phyloP scores from a whole-genome alignment of 1,140 invertebrate genomes.

The Conopomorpha cramerella region DNA sequence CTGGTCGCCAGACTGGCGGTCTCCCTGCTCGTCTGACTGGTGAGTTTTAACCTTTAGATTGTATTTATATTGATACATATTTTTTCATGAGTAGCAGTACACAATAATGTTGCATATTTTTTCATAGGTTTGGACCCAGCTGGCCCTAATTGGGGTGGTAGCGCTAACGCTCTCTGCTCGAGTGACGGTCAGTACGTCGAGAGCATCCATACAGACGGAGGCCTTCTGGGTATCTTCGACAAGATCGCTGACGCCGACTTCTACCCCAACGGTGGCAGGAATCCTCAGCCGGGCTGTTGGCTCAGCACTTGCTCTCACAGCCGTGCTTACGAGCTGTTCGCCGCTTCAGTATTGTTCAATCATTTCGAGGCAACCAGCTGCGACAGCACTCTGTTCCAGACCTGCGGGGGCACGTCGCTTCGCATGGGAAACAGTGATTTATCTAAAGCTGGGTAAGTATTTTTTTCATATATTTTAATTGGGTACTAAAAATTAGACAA shows the following conservation, averaged over 20 bases:
- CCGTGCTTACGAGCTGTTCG: slow-evolving; percentile 58
- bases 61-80: neutral
- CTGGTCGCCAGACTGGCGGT: slow-evolving; percentile 26
- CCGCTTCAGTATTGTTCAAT: slow-evolving; percentile 51
- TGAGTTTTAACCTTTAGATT: slow-evolving; percentile 4
- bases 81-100: neutral
- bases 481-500: no score
- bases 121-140: slow-evolving; percentile 69
- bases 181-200: slow-evolving; percentile 64
- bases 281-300: slow-evolving; percentile 67
- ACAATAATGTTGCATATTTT: slow-evolving; percentile 1
- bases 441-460: slow-evolving; percentile 17
- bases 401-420: slow-evolving; percentile 19
- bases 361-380: slow-evolving; percentile 48
- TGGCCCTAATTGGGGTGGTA: slow-evolving; percentile 55
- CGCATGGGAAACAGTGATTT: slow-evolving; percentile 37
- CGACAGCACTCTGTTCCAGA: slow-evolving; percentile 13
- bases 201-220: slow-evolving; percentile 65
- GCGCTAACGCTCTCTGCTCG: slow-evolving; percentile 17
- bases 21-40: slow-evolving; percentile 13
- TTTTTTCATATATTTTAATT: neutral
- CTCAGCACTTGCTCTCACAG: slow-evolving; percentile 52
- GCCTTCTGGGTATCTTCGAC: slow-evolving; percentile 33
- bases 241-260: slow-evolving; percentile 57
- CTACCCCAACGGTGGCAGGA: slow-evolving; percentile 63